Conservation (phyloP, 2,113 vertebrate species). For the Thalassoma bifasciatum region DNA sequence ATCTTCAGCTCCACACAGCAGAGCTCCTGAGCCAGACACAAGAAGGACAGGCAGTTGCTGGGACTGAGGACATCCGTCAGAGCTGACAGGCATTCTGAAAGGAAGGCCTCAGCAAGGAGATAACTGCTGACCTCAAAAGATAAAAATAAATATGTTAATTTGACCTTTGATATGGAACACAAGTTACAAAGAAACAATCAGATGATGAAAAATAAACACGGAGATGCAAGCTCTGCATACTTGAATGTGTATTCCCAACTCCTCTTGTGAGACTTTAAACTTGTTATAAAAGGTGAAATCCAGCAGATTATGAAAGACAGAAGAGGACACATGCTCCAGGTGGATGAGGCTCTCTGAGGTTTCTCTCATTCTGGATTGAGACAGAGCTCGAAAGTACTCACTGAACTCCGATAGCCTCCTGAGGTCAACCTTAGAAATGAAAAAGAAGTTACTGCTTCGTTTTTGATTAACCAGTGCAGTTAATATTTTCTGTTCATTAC, state of each 20-base stretch:
- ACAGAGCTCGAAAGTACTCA: constrained; percentile 82
- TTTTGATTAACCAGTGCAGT: background rate
- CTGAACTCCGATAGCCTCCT: constrained; percentile 76
- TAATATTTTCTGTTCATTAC: constrained; percentile 38
- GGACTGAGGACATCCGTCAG: constrained; percentile 70
- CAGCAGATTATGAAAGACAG: constrained; percentile 76
- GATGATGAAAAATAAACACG: no score
- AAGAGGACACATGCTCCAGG: constrained; percentile 78
- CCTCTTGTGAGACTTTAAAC: constrained; percentile 67
- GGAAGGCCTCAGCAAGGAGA: constrained; percentile 78
- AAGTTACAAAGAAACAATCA: background rate
- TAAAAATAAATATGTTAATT: background rate
- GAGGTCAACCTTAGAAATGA: constrained; percentile 74
- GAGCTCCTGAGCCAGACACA: constrained; percentile 78
- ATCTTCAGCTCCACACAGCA: constrained; percentile 77
- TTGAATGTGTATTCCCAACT: constrained; percentile 73
- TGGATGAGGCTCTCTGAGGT: constrained; percentile 69
- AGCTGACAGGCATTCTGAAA: constrained; percentile 70
- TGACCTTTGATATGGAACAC: background rate
- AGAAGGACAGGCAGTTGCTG: constrained; percentile 74
- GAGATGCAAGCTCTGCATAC: constrained; percentile 46
- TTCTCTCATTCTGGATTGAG: constrained; percentile 83
- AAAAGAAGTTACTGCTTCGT: background rate
- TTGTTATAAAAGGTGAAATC: constrained; percentile 76
- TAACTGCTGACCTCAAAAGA: constrained; percentile 75